Base-by-base conservation (phyloP, 2,113 vertebrate genomes). In the Perca flavescens region DNA sequence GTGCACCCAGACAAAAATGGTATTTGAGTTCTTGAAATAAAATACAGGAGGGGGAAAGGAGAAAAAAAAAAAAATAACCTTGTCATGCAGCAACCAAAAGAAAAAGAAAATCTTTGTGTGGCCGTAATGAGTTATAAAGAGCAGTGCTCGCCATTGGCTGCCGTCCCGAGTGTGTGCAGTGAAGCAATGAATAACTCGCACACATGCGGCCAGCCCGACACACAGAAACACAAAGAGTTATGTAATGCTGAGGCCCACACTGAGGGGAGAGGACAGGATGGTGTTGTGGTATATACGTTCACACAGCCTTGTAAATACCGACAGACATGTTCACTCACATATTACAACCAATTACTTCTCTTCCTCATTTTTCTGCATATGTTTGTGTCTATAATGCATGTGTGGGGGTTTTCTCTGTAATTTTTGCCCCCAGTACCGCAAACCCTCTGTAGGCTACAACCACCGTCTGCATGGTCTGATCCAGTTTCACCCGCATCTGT, bases 171-270 rank as follows among this genome's bases (percentile, higher is more conserved):
- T 83, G 77, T 91, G 85, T 82, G 89, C 90, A 86, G 84, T 69
- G 88, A 83, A 90, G 89, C 88, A 82, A 49, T 71, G 91, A 92
- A 88, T 90, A 89, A 83, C 79, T 82, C 49, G 64, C 79, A 83
- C 86, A 89, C 90, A 90, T 86, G 89, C 72, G 69, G 85, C 77
- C 86, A 62, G 86, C 63, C 75, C 66, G 52, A 83, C 89, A 77
- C 88, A 90, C 89, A 89, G 81, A 83, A 92, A 91, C 89, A 90
- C 91, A 90, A 90, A 90, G 86, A 75, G 86, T 94, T 94, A 94
- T 93, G 92, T 92, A 94, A 94, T 84, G 54, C 69, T 50, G 93
- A 92, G 92, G 92, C 93, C 93, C 92, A 87, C 89, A 67, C 77
- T 53, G 62, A 86, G 92, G 91, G 92, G 91, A 86, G 86, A 82